Percentiles rank a stretch among this genome's conserved stretches.
Evolutionary conservation across 2,888 invertebrate genomes (phyloP).

Genomic region (Microdon myrmicae): DNA sequence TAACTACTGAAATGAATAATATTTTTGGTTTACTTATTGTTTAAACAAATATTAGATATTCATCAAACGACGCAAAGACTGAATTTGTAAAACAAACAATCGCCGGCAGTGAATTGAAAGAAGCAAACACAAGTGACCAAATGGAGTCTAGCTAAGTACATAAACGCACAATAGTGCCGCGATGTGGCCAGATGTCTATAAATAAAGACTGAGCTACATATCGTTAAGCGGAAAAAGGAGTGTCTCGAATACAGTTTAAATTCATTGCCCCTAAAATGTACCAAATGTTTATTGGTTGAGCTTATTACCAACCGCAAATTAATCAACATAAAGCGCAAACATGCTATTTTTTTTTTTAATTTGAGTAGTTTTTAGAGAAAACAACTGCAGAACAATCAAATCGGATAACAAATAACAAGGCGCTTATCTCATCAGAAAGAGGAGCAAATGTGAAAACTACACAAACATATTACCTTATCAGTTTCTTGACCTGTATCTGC

Average conservation of each 20-base stretch:
- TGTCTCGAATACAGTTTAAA: slow-evolving; percentile 26
- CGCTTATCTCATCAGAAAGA: slow-evolving; percentile 32
- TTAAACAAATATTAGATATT: slow-evolving; percentile 37
- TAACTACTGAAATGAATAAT: slow-evolving; percentile 32
- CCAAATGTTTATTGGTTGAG: too few relatives aligned
- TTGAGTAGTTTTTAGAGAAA: too few relatives aligned
- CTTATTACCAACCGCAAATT: too few relatives aligned
- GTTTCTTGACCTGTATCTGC: slow-evolving; percentile 34
- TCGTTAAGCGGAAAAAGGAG: slow-evolving; percentile 35
- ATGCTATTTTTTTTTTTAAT: too few relatives aligned
- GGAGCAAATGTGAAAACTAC: too few relatives aligned
- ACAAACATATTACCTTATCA: slow-evolving; percentile 28
- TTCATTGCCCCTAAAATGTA: neutral
- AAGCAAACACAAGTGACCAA: slow-evolving; percentile 17
- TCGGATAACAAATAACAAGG: slow-evolving; percentile 33
- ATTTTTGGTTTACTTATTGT: slow-evolving; percentile 47
- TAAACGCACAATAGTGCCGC: slow-evolving; percentile 31
- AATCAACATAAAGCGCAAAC: too few relatives aligned
- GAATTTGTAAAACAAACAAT: slow-evolving; percentile 28
- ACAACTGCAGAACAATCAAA: slow-evolving; percentile 30
- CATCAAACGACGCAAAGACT: slow-evolving; percentile 26
- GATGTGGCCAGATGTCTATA: slow-evolving; percentile 43
- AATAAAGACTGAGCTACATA: slow-evolving; percentile 37
- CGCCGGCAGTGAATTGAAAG: too few relatives aligned
- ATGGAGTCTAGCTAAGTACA: slow-evolving; percentile 36